Base-by-base conservation (phyloP, 2,797 vertebrate genomes). In the Eulemur coronatus region DNA sequence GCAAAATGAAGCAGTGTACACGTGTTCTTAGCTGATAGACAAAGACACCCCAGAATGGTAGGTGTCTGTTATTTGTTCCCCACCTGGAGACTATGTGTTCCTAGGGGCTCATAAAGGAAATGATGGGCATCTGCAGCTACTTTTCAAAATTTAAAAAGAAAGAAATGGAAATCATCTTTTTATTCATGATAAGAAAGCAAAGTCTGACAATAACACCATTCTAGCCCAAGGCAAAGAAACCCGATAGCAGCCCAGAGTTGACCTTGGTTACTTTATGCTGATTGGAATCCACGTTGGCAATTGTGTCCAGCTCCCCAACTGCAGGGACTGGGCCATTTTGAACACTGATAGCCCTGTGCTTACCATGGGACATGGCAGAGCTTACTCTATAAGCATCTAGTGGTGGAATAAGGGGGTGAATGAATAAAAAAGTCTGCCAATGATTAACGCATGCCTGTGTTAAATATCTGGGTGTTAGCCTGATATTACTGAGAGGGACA, bases 111-210 rank as follows among this genome's bases (percentile, higher is more conserved):
- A 26, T 35, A 69, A 57, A 76, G 67, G 52, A 52, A 86, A 76
- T 55, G 20, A 41, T n/a, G 15, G 35, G 30, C 28, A 61, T 20
- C 30, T 84, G 20, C 4, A 35, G 67, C 14, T 75, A 22, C 82
- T 96, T 88, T 73, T 92, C 43, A 94, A 89, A 69, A n/a, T 22
- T 87, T 33, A 46, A 72, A 93, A 84, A 50, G 38, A 92, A 88
- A 94, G 30, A 35, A 69, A 70, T 33, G 18, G 38, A 89, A 88
- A 69, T 81, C 3, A 30, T 78, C 81, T 7, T 76, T 88, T 67
- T 43, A 57, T 52, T 94, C 70, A 75, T 8, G 4, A 72, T 33
- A 76, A 94, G 80, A 87, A 91, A 86, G 33, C 15, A 55, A 90
- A 80, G 11, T 72, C 76, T 78, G 70, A 89, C 72, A 84, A 35